Evolutionary conservation across 2,888 invertebrate species (phyloP).

Genomic region (Coronaproctus castanopsis): DNA sequence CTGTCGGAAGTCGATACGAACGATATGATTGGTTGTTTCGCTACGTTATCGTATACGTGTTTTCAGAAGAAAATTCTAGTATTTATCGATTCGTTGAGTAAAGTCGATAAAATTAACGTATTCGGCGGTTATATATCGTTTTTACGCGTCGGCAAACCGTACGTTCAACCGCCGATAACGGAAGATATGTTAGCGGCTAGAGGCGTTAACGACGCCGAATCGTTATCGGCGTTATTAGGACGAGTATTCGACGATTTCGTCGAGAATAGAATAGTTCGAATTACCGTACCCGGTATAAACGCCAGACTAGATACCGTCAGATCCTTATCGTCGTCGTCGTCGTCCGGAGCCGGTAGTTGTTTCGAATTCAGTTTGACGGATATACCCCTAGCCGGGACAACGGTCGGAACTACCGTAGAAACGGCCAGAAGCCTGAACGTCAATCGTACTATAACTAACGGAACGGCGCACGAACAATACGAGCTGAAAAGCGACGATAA

Average conservation of each 20-base stretch:
- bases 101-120: slow-evolving; percentile 33
- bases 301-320: slow-evolving; percentile 2
- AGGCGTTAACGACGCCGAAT: slow-evolving; percentile 1
- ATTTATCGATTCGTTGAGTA: slow-evolving; percentile 33
- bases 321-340: background rate
- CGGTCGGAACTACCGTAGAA: too few relatives aligned
- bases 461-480: too few relatives aligned
- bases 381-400: too few relatives aligned
- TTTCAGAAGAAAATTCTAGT: slow-evolving; percentile 35
- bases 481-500: too few relatives aligned
- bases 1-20: slow-evolving; percentile 10
- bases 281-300: slow-evolving; percentile 10
- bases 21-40: slow-evolving; percentile 11
- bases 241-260: slow-evolving; percentile 9
- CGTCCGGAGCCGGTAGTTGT: slow-evolving; percentile 4
- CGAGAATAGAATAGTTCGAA: slow-evolving; percentile 6
- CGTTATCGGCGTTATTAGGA: slow-evolving; percentile 2
- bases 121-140: slow-evolving; percentile 29
- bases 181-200: slow-evolving; percentile 8
- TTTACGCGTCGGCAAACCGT: background rate
- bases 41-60: slow-evolving; percentile 27
- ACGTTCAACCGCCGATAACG: slow-evolving; percentile 4
- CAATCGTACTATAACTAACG: too few relatives aligned
- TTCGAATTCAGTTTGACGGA: slow-evolving; percentile 9
- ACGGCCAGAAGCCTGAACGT: too few relatives aligned